These are phyloP conservation scores for Eurois occulta DNA, from an alignment of 2,888 invertebrate species.

Conservation along the genomic window DNA sequence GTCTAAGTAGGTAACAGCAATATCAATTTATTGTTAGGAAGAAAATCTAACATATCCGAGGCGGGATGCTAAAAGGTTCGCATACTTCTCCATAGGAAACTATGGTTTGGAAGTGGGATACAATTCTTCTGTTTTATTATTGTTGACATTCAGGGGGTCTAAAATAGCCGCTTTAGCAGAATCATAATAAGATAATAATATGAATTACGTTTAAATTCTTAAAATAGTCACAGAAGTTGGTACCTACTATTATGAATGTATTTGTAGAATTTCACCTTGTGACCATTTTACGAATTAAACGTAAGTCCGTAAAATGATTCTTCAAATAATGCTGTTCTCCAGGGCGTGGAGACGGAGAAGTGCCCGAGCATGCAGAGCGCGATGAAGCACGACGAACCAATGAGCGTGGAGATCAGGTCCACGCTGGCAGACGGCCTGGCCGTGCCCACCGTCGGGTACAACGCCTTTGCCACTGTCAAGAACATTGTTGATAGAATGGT, in stretches of 20 bases:
- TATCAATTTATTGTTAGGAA: too few relatives aligned
- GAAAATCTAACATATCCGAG: neutral
- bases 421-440: constrained; percentile 97
- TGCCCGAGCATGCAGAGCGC: constrained; percentile 96
- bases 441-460: constrained; percentile 96
- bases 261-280: too few relatives aligned
- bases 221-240: too few relatives aligned
- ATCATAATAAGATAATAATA: too few relatives aligned
- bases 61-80: neutral
- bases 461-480: constrained; percentile 94
- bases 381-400: constrained; percentile 92
- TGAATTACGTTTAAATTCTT: too few relatives aligned
- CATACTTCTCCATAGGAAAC: neutral
- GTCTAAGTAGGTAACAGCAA: too few relatives aligned
- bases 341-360: constrained; percentile 98
- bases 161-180: too few relatives aligned
- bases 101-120: neutral
- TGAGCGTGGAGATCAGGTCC: constrained; percentile 92
- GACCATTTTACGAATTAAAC: too few relatives aligned
- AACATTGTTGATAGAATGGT: constrained; percentile 94
- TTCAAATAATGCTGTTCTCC: constrained; percentile 19
- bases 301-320: neutral
- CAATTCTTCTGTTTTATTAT: too few relatives aligned
- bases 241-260: too few relatives aligned
- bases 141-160: too few relatives aligned